Conservation (phyloP, 2,888 invertebrate genomes). For the Clepsis dumicolana region DNA sequence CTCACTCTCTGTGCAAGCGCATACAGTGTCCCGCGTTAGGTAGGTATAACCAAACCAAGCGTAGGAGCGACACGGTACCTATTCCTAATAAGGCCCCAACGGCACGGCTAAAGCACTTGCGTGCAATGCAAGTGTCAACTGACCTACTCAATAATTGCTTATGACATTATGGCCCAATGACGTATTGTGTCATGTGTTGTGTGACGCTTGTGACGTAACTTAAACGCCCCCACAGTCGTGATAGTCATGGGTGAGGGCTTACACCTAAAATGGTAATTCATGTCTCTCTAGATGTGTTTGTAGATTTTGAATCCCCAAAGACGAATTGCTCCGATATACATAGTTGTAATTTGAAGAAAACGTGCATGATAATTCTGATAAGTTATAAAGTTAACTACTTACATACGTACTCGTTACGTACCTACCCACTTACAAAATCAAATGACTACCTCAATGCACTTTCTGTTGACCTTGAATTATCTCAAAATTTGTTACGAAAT, state of each 20-base stretch:
- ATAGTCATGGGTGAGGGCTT: constrained; percentile 24
- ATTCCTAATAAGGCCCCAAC: constrained; percentile 21
- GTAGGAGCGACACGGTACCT: constrained; percentile 20
- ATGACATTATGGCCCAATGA: constrained; percentile 61
- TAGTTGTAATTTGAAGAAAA: background rate
- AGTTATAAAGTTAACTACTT: background rate
- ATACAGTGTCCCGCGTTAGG: no score
- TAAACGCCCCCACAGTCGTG: constrained; percentile 26
- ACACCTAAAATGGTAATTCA: background rate
- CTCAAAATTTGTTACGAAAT: no score
- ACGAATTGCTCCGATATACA: no score
- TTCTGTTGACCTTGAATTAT: no score
- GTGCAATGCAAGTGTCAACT: constrained; percentile 51
- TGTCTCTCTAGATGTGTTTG: background rate
- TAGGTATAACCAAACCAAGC: no score
- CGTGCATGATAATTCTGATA: background rate
- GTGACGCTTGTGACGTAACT: constrained; percentile 45
- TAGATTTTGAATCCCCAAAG: background rate
- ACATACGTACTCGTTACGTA: background rate
- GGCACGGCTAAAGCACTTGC: constrained; percentile 17
- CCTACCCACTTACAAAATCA: no score
- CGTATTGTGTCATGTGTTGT: constrained; percentile 61
- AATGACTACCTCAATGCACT: no score
- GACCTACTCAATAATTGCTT: constrained; percentile 63
- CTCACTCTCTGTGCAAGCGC: no score